A percentile compares a stretch with the other conserved stretches of the same genome.
Evolutionary conservation across 2,113 vertebrate species (phyloP).

Genomic region (Rhodinocichla rosea): DNA sequence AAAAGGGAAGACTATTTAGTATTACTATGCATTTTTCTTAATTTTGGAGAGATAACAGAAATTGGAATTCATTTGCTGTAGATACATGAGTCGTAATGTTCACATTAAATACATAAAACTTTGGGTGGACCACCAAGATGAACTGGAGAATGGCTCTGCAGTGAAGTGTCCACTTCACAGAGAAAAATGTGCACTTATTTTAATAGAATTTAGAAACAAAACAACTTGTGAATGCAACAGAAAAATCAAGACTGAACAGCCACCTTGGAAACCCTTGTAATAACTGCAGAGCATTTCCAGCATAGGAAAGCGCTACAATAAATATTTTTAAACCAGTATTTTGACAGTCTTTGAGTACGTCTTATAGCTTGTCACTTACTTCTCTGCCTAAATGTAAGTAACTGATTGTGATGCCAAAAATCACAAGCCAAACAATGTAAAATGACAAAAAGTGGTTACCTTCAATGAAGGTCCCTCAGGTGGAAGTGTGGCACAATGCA

Average conservation of each 20-base stretch:
- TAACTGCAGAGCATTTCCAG: slow-evolving; percentile 61
- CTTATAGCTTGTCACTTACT: not conserved
- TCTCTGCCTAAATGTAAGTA: not conserved
- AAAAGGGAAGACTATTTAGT: not conserved
- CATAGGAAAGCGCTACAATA: slow-evolving; percentile 69
- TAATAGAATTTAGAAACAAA: slow-evolving; percentile 71
- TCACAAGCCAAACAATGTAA: not conserved
- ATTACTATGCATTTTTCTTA: not conserved
- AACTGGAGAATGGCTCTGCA: not conserved
- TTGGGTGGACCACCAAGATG: slow-evolving; percentile 66
- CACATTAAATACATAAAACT: slow-evolving; percentile 78
- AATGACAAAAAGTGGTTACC: not conserved
- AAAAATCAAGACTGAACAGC: slow-evolving; percentile 66
- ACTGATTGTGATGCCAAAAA: not conserved
- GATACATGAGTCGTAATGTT: slow-evolving; percentile 77
- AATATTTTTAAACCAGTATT: slow-evolving; percentile 6
- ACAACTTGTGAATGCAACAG: slow-evolving; percentile 58
- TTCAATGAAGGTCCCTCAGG: not conserved
- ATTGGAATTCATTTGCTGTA: not conserved
- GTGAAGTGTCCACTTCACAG: slow-evolving; percentile 76
- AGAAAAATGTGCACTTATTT: slow-evolving; percentile 61
- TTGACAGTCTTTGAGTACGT: not conserved
- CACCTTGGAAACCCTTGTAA: slow-evolving; percentile 75
- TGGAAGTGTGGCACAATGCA: not conserved
- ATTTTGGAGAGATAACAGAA: not conserved